Conservation (phyloP, 2,797 vertebrate species). For the Scleropages formosus region DNA sequence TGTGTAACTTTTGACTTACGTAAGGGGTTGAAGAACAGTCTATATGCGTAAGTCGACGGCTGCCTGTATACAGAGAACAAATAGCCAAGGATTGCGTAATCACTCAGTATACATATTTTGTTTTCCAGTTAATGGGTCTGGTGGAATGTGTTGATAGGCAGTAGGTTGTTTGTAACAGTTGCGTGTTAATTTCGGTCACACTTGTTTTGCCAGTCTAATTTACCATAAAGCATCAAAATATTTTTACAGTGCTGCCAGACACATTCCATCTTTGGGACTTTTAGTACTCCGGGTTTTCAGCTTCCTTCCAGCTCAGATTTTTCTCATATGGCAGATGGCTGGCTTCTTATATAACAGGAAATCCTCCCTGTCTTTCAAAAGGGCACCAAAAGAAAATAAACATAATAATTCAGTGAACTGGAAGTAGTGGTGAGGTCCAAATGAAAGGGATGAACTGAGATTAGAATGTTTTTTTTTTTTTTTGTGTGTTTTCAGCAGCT, state of each 20-base stretch:
- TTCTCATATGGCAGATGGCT: background rate
- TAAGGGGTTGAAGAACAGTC: too few species aligned
- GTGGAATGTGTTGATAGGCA: too few species aligned
- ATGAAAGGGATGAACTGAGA: background rate
- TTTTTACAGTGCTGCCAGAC: background rate
- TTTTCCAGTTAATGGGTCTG: too few species aligned
- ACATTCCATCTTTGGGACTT: background rate
- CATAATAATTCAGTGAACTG: background rate
- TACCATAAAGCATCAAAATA: background rate
- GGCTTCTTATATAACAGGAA: conserved; percentile 1
- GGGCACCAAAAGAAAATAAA: background rate
- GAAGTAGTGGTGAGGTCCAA: background rate
- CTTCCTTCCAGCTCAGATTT: background rate
- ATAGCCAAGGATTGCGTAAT: too few species aligned
- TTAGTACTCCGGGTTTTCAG: too few species aligned
- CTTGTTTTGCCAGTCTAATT: background rate
- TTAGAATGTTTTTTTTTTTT: background rate
- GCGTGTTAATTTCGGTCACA: too few species aligned
- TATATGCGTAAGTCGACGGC: too few species aligned
- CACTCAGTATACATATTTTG: too few species aligned
- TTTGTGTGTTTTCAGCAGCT: too few species aligned
- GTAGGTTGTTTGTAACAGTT: too few species aligned
- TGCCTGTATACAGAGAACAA: too few species aligned
- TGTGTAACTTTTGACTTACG: too few species aligned
- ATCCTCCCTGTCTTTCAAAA: background rate